Percentiles rank a stretch among this genome's conserved stretches.
Evolutionary conservation across 2,797 vertebrate species (phyloP).

Genomic region (Harpagifer antarcticus): DNA sequence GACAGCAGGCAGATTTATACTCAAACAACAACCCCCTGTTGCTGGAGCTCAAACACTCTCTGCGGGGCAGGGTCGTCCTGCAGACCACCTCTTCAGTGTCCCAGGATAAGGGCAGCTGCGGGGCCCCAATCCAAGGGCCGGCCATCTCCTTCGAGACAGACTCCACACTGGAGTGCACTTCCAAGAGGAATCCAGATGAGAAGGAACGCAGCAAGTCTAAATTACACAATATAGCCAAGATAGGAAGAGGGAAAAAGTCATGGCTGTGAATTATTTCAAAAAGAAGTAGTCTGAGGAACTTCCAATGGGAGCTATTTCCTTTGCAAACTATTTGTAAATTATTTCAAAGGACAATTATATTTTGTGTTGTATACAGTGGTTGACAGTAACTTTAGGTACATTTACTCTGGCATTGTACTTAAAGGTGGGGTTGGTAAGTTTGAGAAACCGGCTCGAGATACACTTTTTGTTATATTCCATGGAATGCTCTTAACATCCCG

Average conservation of each 20-base stretch:
- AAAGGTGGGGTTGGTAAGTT: no score
- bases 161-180: conserved; percentile 75
- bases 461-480: no score
- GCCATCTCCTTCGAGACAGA: conserved; percentile 83
- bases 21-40: conserved; percentile 74
- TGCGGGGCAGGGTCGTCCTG: conserved; percentile 76
- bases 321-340: conserved; percentile 41
- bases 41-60: conserved; percentile 78
- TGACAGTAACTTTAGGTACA: no score
- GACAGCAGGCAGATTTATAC: conserved; percentile 58
- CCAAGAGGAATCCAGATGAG: conserved; percentile 70
- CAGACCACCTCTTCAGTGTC: conserved; percentile 65
- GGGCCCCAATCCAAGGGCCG: conserved; percentile 64
- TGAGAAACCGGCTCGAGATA: no score
- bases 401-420: no score
- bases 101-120: conserved; percentile 60
- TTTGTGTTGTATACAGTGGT: conserved; percentile 1
- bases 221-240: conserved; percentile 66
- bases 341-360: neutral
- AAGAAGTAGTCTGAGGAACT: no score
- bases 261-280: conserved; percentile 68
- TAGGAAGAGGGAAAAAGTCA: conserved; percentile 79
- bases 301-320: no score
- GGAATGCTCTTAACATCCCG: no score
- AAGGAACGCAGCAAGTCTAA: conserved; percentile 61